Conservation (phyloP, 2,797 vertebrate genomes). For the Smutsia gigantea region DNA sequence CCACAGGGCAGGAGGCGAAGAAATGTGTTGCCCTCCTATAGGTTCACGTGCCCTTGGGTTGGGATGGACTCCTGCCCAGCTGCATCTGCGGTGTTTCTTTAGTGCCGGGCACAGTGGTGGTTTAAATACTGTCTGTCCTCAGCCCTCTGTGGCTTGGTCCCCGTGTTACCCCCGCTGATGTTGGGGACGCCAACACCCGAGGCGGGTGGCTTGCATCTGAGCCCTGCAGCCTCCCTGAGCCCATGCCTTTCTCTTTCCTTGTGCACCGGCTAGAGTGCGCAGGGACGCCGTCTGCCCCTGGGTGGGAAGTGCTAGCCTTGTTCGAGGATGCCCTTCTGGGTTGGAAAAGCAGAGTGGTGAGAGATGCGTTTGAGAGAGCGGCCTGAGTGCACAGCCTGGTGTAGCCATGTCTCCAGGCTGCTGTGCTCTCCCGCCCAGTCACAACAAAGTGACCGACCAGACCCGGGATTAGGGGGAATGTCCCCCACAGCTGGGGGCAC, state of each 20-base stretch:
- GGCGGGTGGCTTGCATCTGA: not conserved
- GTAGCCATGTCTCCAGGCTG: rapidly evolving
- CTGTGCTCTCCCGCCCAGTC: not conserved
- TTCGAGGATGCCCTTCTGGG: not conserved
- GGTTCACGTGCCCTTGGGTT: too few relatives aligned
- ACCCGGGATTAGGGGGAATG: not conserved
- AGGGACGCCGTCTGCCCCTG: rapidly evolving
- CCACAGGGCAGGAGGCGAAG: rapidly evolving
- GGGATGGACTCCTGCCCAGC: rapidly evolving
- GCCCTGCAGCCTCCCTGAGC: not conserved
- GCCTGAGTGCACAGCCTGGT: not conserved
- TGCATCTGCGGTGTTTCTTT: rapidly evolving
- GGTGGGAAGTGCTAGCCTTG: not conserved
- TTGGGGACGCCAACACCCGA: not conserved
- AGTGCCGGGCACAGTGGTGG: not conserved
- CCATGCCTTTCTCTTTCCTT: rapidly evolving
- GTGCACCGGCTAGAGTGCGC: rapidly evolving
- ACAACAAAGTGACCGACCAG: too few relatives aligned
- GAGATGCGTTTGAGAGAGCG: not conserved
- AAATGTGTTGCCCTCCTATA: rapidly evolving
- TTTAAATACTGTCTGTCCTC: rapidly evolving
- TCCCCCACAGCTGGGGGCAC: rapidly evolving
- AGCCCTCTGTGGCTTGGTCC: not conserved
- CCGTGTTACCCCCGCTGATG: not conserved
- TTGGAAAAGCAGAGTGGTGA: too few relatives aligned